A percentile compares a stretch with the other conserved stretches of the same genome.
These are phyloP conservation scores for Montipora capitata DNA, from an alignment of 92 coral and sea anemone genomes.

Conservation along the genomic window DNA sequence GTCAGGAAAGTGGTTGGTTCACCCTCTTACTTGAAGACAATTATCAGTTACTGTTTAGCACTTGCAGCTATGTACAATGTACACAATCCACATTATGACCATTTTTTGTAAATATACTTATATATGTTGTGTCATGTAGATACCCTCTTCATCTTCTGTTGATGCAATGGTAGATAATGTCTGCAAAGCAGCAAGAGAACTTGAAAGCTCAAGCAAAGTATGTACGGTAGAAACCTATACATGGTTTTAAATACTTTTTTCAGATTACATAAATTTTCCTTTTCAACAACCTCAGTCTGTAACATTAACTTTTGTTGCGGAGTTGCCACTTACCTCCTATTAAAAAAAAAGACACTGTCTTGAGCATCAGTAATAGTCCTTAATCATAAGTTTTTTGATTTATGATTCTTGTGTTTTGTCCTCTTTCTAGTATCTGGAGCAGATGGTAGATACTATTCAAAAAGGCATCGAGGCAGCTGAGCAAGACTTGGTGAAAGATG, in stretches of 20 bases:
- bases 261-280: not conserved
- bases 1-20: too few relatives aligned
- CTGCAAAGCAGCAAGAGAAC: constrained; percentile 88
- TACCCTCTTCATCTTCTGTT: constrained; percentile 70
- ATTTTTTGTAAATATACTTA: not conserved
- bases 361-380: too few relatives aligned
- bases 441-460: constrained; percentile 93
- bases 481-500: constrained; percentile 92
- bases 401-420: not conserved
- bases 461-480: constrained; percentile 98
- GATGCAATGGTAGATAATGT: constrained; percentile 84
- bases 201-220: constrained; percentile 97
- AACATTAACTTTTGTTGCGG: too few relatives aligned
- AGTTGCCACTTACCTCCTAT: too few relatives aligned
- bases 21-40: too few relatives aligned
- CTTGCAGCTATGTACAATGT: too few relatives aligned
- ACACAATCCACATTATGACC: not conserved
- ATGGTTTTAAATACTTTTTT: not conserved
- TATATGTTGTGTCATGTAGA: constrained; percentile 27
- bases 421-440: constrained; percentile 86
- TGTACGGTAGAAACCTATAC: too few relatives aligned
- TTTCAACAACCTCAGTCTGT: not conserved
- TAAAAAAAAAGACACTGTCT: too few relatives aligned
- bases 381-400: too few relatives aligned
- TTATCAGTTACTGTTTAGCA: too few relatives aligned